Percentiles rank a stretch among this genome's conserved stretches.
Evolutionary conservation across 2,888 invertebrate species (phyloP).

Genomic region (Craniophora ligustri): DNA sequence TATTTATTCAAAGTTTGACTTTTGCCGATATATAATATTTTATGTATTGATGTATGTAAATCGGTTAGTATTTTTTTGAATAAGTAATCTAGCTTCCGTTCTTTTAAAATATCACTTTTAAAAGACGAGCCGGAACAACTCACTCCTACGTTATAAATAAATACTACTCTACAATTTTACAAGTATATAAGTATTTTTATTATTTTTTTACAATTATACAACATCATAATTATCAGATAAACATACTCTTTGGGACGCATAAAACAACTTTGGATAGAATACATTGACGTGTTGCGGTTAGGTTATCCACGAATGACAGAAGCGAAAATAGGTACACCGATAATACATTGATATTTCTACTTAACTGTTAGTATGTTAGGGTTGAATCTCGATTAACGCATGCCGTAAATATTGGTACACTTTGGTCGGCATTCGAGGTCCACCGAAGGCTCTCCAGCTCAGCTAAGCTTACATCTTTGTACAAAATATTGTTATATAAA

Average conservation of each 20-base stretch:
- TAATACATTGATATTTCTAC: slow-evolving; percentile 44
- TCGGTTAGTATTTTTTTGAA: slow-evolving; percentile 73
- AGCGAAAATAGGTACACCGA: slow-evolving; percentile 57
- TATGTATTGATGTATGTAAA: slow-evolving; percentile 56
- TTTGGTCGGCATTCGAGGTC: slow-evolving; percentile 43
- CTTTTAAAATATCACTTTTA: slow-evolving; percentile 84
- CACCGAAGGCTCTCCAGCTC: slow-evolving; percentile 27
- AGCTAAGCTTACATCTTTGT: slow-evolving; percentile 61
- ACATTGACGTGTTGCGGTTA: slow-evolving; percentile 54
- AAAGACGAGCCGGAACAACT: slow-evolving; percentile 79
- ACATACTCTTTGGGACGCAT: slow-evolving; percentile 86
- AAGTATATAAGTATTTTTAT: slow-evolving; percentile 85
- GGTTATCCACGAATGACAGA: slow-evolving; percentile 50
- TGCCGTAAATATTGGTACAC: slow-evolving; percentile 41
- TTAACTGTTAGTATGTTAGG: slow-evolving; percentile 51
- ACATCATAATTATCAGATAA: slow-evolving; percentile 79
- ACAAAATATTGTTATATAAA: slow-evolving; percentile 77
- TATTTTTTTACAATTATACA: slow-evolving; percentile 87
- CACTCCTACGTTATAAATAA: slow-evolving; percentile 80
- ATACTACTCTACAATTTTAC: slow-evolving; percentile 86
- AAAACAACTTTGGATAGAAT: slow-evolving; percentile 84
- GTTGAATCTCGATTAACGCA: slow-evolving; percentile 30
- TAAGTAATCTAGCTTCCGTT: slow-evolving; percentile 77
- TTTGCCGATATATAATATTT: slow-evolving; percentile 74
- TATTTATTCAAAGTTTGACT: slow-evolving; percentile 81